Conservation (phyloP, 1,140 invertebrate species). For the Druon quercuslanigerum region DNA sequence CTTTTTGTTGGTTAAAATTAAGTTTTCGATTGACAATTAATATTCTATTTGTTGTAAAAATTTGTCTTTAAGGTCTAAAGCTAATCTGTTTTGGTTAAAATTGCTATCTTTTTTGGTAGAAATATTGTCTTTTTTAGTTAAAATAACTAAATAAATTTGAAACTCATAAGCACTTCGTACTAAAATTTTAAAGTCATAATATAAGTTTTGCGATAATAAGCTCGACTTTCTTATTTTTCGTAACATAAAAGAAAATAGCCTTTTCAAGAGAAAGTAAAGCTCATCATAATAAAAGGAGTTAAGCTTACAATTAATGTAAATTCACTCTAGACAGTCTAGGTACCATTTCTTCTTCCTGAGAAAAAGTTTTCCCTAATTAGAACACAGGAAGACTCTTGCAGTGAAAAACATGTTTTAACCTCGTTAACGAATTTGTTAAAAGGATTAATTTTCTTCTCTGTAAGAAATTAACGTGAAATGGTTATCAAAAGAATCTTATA, state of each 20-base stretch:
- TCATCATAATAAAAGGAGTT: not conserved
- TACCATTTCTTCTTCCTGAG: not conserved
- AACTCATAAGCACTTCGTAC: too few relatives aligned
- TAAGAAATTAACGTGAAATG: not conserved
- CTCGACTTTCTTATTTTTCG: not conserved
- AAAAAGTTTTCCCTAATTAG: not conserved
- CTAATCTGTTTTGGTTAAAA: too few relatives aligned
- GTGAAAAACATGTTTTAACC: not conserved
- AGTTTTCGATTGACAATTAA: too few relatives aligned
- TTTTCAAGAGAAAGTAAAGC: not conserved
- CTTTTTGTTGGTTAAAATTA: too few relatives aligned
- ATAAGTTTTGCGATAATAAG: not conserved
- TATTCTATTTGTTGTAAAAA: too few relatives aligned
- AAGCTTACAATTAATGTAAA: constrained; percentile 6
- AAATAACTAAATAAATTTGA: too few relatives aligned
- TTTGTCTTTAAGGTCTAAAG: too few relatives aligned
- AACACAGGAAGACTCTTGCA: not conserved
- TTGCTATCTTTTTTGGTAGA: too few relatives aligned
- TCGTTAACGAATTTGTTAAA: not conserved
- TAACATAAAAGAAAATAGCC: not conserved
- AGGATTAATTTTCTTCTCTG: not conserved
- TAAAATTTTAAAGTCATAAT: too few relatives aligned
- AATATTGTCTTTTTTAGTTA: too few relatives aligned
- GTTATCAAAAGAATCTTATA: not conserved
- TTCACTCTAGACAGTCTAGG: not conserved